A percentile compares a stretch with the other conserved stretches of the same genome.
Conservation (phyloP, 1,140 invertebrate species). For the Drosophila pallidifrons region DNA sequence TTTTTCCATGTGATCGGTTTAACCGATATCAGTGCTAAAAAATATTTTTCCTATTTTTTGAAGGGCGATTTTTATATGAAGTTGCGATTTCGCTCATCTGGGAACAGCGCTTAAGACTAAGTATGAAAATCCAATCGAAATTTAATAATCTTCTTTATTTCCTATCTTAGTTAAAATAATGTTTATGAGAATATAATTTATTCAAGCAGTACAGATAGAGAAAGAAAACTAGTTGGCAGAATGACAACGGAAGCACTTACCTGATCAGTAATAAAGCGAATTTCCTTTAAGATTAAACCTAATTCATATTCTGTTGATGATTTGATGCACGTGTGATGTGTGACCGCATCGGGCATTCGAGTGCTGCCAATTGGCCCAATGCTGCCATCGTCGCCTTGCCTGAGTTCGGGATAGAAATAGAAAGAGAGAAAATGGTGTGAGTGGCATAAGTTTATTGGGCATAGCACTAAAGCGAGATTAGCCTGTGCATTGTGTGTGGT, state of each 20-base stretch:
- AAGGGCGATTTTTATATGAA: too few relatives aligned
- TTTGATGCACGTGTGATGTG: conserved; percentile 88
- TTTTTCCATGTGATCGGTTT: too few relatives aligned
- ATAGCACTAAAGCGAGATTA: conserved; percentile 39
- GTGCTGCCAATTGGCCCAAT: conserved; percentile 86
- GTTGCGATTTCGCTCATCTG: too few relatives aligned
- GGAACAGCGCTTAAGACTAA: too few relatives aligned
- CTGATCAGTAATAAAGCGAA: conserved; percentile 92
- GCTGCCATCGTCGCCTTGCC: conserved; percentile 85
- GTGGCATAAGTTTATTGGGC: conserved; percentile 24
- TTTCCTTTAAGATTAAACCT: conserved; percentile 97
- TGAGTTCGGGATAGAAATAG: conserved; percentile 24
- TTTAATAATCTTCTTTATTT: background rate
- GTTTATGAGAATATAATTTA: conserved; percentile 12
- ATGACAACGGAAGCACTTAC: conserved; percentile 77
- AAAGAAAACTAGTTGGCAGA: background rate
- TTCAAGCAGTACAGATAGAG: conserved; percentile 1
- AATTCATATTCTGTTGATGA: conserved; percentile 94
- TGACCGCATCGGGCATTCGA: conserved; percentile 87
- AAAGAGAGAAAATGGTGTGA: background rate
- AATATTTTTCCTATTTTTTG: too few relatives aligned
- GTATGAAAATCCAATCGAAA: background rate
- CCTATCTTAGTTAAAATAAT: background rate
- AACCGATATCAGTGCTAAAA: too few relatives aligned
- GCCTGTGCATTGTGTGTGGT: conserved; percentile 14